Evolutionary conservation across 2,797 vertebrate genomes (phyloP).

Genomic region (Sardinella longiceps): DNA sequence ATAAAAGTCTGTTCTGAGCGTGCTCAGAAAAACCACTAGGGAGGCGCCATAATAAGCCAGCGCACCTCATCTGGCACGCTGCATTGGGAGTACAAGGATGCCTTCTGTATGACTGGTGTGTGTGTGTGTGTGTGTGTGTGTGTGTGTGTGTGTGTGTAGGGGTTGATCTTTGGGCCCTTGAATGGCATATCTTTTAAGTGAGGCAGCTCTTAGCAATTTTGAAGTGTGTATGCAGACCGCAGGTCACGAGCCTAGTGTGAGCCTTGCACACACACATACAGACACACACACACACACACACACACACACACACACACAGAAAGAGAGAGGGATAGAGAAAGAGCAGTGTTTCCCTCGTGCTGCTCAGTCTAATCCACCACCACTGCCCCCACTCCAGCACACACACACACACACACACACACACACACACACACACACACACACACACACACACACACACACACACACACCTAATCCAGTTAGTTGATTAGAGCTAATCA

Average conservation of each 20-base stretch:
- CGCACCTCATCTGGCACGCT: slow-evolving; percentile 6
- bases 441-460: neutral
- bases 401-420: slow-evolving; percentile 3
- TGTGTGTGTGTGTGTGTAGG: slow-evolving; percentile 2
- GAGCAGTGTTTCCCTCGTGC: neutral
- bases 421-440: slow-evolving; percentile 5
- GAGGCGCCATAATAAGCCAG: neutral
- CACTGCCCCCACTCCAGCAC: neutral
- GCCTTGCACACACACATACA: slow-evolving; percentile 22
- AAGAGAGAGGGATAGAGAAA: slow-evolving; percentile 3
- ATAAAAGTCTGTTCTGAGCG: neutral
- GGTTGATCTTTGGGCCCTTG: neutral
- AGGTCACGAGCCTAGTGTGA: slow-evolving; percentile 1
- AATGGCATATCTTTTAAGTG: slow-evolving; percentile 4
- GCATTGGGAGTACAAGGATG: neutral
- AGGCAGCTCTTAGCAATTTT: neutral
- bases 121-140: neutral
- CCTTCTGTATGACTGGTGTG: neutral
- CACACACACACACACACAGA: slow-evolving; percentile 28
- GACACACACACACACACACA: slow-evolving; percentile 27
- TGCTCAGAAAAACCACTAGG: neutral
- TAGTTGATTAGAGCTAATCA: slow-evolving; percentile 52
- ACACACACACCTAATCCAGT: slow-evolving; percentile 44
- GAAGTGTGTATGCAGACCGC: slow-evolving; percentile 10
- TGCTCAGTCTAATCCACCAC: slow-evolving; percentile 25